Evolutionary conservation across 2,888 invertebrate genomes (phyloP).

Genomic region (Drosophila prolongata): DNA sequence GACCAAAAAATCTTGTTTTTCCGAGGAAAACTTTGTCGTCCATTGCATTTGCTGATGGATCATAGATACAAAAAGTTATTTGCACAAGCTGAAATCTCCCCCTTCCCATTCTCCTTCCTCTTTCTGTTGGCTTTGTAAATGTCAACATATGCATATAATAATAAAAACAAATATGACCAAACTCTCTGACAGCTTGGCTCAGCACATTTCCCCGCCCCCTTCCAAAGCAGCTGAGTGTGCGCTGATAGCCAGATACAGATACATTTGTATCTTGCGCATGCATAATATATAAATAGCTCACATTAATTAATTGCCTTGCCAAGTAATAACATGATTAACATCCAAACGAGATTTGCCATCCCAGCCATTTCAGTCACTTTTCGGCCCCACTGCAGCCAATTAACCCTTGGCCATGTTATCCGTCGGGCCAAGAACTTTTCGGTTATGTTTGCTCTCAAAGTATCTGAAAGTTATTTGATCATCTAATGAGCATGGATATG

Average conservation of each 20-base stretch:
- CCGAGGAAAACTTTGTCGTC: conserved; percentile 70
- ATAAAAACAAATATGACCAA: conserved; percentile 76
- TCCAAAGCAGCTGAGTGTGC: conserved; percentile 5
- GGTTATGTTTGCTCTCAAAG: conserved; percentile 54
- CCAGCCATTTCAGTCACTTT: conserved; percentile 27
- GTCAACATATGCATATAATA: conserved; percentile 79
- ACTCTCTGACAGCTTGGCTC: conserved; percentile 69
- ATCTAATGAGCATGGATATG: conserved; percentile 42
- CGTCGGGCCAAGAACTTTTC: conserved; percentile 46
- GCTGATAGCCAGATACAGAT: conserved; percentile 48
- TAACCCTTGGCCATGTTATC: conserved; percentile 65
- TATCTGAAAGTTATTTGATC: conserved; percentile 64
- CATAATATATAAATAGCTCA: conserved; percentile 67
- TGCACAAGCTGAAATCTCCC: conserved; percentile 64
- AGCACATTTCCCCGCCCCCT: conserved; percentile 56
- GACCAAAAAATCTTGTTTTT: conserved; percentile 71
- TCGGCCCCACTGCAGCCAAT: conserved; percentile 58
- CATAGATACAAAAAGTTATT: conserved; percentile 75
- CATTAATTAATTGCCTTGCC: conserved; percentile 75
- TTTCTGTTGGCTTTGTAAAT: conserved; percentile 56
- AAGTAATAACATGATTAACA: conserved; percentile 74
- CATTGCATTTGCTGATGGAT: conserved; percentile 74
- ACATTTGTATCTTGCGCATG: conserved; percentile 58
- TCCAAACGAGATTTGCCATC: conserved; percentile 22
- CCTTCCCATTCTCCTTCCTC: conserved; percentile 30